Evolutionary conservation across 2,113 vertebrate genomes (phyloP).

Genomic region (Eurystomus gularis): DNA sequence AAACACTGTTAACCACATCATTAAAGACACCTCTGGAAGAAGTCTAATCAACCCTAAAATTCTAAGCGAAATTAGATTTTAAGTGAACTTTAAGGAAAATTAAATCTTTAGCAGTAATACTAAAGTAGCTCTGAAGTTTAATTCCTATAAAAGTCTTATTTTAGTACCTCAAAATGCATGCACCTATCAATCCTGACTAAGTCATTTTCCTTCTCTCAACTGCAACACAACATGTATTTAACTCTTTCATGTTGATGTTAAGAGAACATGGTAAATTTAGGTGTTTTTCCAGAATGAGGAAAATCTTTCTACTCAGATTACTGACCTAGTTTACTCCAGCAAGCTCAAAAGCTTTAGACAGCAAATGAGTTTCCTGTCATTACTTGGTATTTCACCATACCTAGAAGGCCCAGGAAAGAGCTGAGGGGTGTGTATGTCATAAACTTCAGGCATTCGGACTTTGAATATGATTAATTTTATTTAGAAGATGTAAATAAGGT

Average conservation of each 20-base stretch:
- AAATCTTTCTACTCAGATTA: background rate
- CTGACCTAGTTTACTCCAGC: background rate
- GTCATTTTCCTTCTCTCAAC: fast-evolving
- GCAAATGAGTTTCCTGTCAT: background rate
- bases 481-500: background rate
- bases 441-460: background rate
- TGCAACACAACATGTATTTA: background rate
- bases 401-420: background rate
- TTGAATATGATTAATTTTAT: background rate
- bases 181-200: background rate
- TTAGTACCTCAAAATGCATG: background rate
- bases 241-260: background rate
- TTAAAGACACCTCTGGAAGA: background rate
- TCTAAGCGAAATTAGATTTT: background rate
- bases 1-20: background rate
- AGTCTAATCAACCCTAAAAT: background rate
- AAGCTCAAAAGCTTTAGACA: background rate
- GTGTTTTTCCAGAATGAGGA: background rate
- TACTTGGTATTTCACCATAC: background rate
- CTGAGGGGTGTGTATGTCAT: fast-evolving
- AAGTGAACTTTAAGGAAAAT: background rate
- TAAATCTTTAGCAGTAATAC: background rate
- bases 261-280: background rate
- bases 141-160: background rate
- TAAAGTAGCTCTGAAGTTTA: background rate